A percentile compares a stretch with the other conserved stretches of the same genome.
These are phyloP conservation scores for Hypomecis atomaria DNA, from an alignment of 2,888 invertebrate genomes.

Conservation along the genomic window DNA sequence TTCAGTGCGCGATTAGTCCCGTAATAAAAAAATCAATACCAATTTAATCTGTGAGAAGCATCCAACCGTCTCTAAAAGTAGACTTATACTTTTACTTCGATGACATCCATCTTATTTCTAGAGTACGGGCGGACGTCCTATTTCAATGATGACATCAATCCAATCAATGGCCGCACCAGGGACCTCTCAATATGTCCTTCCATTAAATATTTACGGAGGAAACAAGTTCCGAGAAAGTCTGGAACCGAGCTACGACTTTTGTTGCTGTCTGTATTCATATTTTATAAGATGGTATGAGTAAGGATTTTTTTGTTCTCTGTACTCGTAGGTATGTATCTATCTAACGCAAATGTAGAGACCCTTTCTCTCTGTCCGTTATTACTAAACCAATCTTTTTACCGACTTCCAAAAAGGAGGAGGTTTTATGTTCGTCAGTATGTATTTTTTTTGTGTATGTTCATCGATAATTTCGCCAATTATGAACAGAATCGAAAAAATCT, in stretches of 20 bases:
- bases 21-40: no score
- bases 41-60: no score
- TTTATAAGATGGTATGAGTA: not conserved
- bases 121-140: conserved; percentile 20
- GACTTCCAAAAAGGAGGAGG: no score
- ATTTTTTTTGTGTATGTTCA: no score
- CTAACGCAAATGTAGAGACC: not conserved
- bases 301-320: not conserved
- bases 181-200: conserved; percentile 34
- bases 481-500: no score
- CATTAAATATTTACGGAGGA: conserved; percentile 32
- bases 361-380: no score
- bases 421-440: no score
- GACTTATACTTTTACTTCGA: conserved; percentile 2
- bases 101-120: not conserved
- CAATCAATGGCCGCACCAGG: conserved; percentile 31
- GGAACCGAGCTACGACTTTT: conserved; percentile 1
- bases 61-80: not conserved
- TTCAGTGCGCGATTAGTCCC: no score
- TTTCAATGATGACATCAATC: conserved; percentile 33
- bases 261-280: conserved; percentile 3
- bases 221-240: conserved; percentile 5
- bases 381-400: no score
- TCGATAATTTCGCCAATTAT: no score
- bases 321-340: not conserved